Base-by-base conservation (phyloP, 37 sponge, comb jelly and placozoan species). In the Bolinopsis microptera region DNA sequence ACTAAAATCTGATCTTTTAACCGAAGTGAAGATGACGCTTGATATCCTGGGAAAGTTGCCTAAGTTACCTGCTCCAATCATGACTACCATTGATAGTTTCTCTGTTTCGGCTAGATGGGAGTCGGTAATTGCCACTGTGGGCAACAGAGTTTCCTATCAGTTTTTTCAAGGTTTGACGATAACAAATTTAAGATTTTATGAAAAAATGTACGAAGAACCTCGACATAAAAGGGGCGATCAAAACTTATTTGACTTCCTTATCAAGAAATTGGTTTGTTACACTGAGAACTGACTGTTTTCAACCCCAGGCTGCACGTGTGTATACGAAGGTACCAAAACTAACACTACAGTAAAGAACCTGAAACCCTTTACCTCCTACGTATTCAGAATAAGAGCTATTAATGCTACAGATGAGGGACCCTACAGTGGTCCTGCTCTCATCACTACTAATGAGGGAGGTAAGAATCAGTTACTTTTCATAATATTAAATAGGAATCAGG, bases 301-400 rank as follows among this genome's bases (percentile, higher is more conserved):
- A n/a, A 48, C 61, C 61, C 61, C 61, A 86, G 90, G 90, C 26
- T 86, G 90, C 90, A 86, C 90, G 61, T 86, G 90, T 24, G 90
- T 86, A 1, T 86, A 86, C 31, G 36, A 86, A 26, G 90, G 90
- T 0, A 34, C 61, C 90, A 86, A 41, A 18, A 40, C 90, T 3
- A 34, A 27, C 26, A 21, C 13, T 40, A 86, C 34, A 41, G 90
- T 86, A 2, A 86, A 34, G 36, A 86, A 86, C 61, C 48, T 86
- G 30, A 86, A 39, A n/a, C 90, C 90, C 90, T 86, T 86, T 27
- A 86, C 90, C n/a, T 86, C 90, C 5, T 86, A 86, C 31, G 90
- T 86, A 30, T 86, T 86, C 61, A 39, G 90, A 41, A 41, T 86
- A 40, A 86, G 90, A 86, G 90, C 90, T 24, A 86, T 34, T 1